Evolutionary conservation across 1,140 invertebrate genomes (phyloP).

Genomic region (Lasaia peninsularis): DNA sequence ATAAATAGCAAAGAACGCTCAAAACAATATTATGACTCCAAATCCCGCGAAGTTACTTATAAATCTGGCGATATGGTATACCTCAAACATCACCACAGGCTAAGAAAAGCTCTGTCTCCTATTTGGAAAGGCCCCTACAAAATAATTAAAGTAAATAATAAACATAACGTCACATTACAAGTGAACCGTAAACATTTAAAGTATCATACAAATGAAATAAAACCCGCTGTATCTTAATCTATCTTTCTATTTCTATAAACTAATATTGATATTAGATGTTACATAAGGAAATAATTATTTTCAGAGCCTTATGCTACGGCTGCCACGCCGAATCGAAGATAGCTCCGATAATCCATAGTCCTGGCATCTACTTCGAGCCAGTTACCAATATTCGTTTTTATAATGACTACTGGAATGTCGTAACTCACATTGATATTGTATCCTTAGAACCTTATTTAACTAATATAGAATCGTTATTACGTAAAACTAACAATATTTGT

Average conservation of each 20-base stretch:
- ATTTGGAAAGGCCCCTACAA: too few relatives aligned
- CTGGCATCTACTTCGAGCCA: slow-evolving; percentile 32
- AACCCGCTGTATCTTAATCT: background rate
- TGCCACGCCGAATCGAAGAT: slow-evolving; percentile 2
- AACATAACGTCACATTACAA: slow-evolving; percentile 3
- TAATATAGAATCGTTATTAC: too few relatives aligned
- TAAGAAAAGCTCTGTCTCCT: slow-evolving; percentile 17
- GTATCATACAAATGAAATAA: slow-evolving; percentile 1
- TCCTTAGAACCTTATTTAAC: too few relatives aligned
- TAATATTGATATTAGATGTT: too few relatives aligned
- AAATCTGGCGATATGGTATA: slow-evolving; percentile 16
- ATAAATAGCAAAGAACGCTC: slow-evolving; percentile 19
- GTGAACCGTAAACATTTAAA: slow-evolving; percentile 15
- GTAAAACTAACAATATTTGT: too few relatives aligned
- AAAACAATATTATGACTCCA: slow-evolving; percentile 17
- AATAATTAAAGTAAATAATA: slow-evolving; percentile 9
- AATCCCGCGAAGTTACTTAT: slow-evolving; percentile 1
- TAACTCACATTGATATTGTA: slow-evolving; percentile 22
- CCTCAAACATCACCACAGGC: slow-evolving; percentile 10
- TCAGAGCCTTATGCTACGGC: background rate
- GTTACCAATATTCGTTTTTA: slow-evolving; percentile 22
- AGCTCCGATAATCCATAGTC: slow-evolving; percentile 24
- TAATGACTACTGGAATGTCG: slow-evolving; percentile 30
- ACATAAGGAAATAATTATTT: too few relatives aligned
- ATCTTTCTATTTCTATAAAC: too few relatives aligned